Base-by-base conservation (phyloP, 1,140 invertebrate genomes). In the Bathynomus jamesi region DNA sequence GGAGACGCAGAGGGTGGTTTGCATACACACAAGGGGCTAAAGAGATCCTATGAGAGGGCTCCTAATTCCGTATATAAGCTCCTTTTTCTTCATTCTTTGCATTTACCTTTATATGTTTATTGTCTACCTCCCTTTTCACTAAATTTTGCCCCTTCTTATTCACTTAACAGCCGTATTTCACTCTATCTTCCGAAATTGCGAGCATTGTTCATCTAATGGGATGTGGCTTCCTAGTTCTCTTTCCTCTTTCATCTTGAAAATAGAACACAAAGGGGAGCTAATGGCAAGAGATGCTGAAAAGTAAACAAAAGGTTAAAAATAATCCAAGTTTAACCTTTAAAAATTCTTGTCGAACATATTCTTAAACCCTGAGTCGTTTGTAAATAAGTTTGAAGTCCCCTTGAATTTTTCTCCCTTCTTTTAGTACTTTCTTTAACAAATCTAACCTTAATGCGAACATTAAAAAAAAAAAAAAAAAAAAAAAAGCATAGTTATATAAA, bases 241-340 rank as follows among this genome's bases (percentile, higher is more conserved):
- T 53, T 53, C 40, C 5, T 53, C 40, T 53, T 21, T 21, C n/a
- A 11, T 1, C 40, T 53, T 53, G 11, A 53, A 53, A 53, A 53
- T 53, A 53, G 2, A 53, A 53, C 11, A 53, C 40, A 53, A 17
- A 53, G 40, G 40, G 40, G 40, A 53, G 21, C 40, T 53, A 53
- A 53, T 53, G 40, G 40, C 40, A 21, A 53, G 40, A 53, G 21
- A 53, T 53, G 40, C 40, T 5, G 40, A 53, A 53, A 53, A 53
- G 40, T 53, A 53, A 53, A 53, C 40, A 53, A 53, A 53, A 53
- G 40, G 40, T 53, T 53, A 53, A 53, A 53, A 53, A 53, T 53
- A 53, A 53, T 53, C 40, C 13, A 53, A 53, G 40, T 53, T 53
- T 53, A 53, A 53, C 40, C 13, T 53, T 53, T 53, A 53, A 53